Percentiles rank a stretch among this genome's conserved stretches.
phyloP scores from a whole-genome alignment of 2,113 vertebrate species.

The Tragelaphus imberbis region DNA sequence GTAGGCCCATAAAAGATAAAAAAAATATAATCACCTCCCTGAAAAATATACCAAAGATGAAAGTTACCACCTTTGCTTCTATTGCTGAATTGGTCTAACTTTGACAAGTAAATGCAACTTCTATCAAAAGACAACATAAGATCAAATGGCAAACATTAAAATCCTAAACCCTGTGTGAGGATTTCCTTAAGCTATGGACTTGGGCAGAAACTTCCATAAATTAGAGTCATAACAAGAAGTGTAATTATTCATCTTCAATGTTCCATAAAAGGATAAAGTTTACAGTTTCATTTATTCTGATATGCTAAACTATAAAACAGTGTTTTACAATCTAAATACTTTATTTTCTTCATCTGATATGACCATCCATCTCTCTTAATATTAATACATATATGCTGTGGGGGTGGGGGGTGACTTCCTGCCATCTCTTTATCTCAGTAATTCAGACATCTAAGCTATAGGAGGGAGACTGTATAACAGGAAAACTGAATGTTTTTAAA shows the following conservation, averaged over 20 bases:
- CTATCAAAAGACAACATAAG: neutral
- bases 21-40: neutral
- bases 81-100: neutral
- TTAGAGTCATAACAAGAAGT: neutral
- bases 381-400: neutral
- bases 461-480: neutral
- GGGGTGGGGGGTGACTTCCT: rapidly evolving
- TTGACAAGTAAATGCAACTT: neutral
- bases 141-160: neutral
- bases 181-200: neutral
- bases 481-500: neutral
- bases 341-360: neutral
- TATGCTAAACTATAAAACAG: neutral
- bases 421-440: neutral
- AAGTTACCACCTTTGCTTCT: neutral
- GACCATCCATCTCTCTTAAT: neutral
- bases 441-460: neutral
- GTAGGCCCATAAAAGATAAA: constrained; percentile 5
- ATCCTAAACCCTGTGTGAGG: neutral
- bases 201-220: constrained; percentile 45
- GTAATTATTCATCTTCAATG: neutral
- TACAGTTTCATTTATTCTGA: neutral
- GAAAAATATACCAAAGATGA: neutral
- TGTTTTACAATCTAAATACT: neutral
- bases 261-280: constrained; percentile 22